Base-by-base conservation (phyloP, 1,140 invertebrate species). In the Leptinotarsa defecta region DNA sequence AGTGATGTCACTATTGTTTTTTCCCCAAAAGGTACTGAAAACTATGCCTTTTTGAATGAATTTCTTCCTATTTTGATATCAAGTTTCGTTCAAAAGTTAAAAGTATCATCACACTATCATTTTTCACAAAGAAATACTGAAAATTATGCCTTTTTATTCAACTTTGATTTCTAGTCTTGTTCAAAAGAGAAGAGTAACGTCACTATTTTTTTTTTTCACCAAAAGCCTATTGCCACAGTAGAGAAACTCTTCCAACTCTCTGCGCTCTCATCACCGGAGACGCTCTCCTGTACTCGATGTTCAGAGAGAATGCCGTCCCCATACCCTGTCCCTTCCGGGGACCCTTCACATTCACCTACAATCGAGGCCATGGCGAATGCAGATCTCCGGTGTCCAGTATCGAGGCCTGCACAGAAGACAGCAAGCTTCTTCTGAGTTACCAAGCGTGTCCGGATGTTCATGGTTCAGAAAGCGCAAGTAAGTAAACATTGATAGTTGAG, bases 391-490 rank as follows among this genome's bases (percentile, higher is more conserved):
- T 92, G 20, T 96, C 95, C 71, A 93, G 92, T 76, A 93, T 96
- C 52, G 95, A 97, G 84, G 93, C 93, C 68, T 98, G 95, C 86
- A 96, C 94, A 2, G 94, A 97, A 81, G 93, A 96, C 81, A 95
- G 93, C 76, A 89, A 94, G 76, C 87, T 97, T 48, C 87, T 97
- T 63, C 90, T 98, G 79, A 92, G 92, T 83, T 97, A 96, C 85
- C 95, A 97, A 87, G 95, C 95, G 19, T 98, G 96, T 86, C 94
- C 95, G 1, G 95, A 97, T 85, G 91, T 97, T 6, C 89, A 90
- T 24, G 94, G 93, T 62, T 94, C 94, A 2, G 94, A 95, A 86
- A 94, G 93, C 82, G 92, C 93, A 84, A 91, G 94, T 94, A 85
- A 86, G 85, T 57, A 17, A 57, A 57, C 0, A 17, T 17, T 43